Evolutionary conservation across 2,888 invertebrate genomes (phyloP).

Genomic region (Crioceris asparagi): DNA sequence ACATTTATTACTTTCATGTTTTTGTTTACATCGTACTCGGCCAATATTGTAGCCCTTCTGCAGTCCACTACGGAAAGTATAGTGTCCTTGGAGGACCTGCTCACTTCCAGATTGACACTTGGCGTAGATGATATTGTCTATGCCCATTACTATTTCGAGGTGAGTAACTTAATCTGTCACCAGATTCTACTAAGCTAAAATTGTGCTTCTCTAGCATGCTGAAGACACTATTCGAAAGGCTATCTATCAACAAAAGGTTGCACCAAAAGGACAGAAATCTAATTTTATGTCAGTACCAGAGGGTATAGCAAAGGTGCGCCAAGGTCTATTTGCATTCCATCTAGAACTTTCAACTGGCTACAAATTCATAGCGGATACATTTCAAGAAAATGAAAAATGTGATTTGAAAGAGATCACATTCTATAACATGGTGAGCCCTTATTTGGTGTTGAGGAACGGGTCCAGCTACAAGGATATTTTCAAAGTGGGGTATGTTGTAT

Average conservation of each 20-base stretch:
- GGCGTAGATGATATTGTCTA: conserved; percentile 50
- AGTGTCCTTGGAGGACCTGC: conserved; percentile 43
- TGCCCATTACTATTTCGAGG: conserved; percentile 51
- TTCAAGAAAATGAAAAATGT: conserved; percentile 60
- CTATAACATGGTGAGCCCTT: conserved; percentile 44
- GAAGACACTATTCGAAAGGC: conserved; percentile 49
- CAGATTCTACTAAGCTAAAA: not conserved
- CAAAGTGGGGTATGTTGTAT: conserved; percentile 48
- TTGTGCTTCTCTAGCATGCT: conserved; percentile 40
- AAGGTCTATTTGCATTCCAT: conserved; percentile 57
- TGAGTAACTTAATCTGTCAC: conserved; percentile 27
- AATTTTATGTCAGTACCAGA: conserved; percentile 49
- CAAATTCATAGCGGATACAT: conserved; percentile 55
- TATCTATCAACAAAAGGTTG: conserved; percentile 52
- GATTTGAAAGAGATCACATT: conserved; percentile 52
- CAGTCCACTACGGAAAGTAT: conserved; percentile 52
- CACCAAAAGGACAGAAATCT: conserved; percentile 45
- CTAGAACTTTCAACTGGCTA: conserved; percentile 56
- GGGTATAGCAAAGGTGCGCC: conserved; percentile 47
- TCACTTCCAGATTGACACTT: conserved; percentile 47
- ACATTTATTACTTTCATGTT: conserved; percentile 40
- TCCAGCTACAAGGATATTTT: conserved; percentile 45
- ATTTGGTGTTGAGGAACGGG: conserved; percentile 44
- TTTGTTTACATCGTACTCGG: conserved; percentile 54
- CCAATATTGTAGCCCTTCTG: conserved; percentile 55